These are phyloP conservation scores for Sander lucioperca DNA, from an alignment of 2,113 vertebrate species.

Conservation along the genomic window DNA sequence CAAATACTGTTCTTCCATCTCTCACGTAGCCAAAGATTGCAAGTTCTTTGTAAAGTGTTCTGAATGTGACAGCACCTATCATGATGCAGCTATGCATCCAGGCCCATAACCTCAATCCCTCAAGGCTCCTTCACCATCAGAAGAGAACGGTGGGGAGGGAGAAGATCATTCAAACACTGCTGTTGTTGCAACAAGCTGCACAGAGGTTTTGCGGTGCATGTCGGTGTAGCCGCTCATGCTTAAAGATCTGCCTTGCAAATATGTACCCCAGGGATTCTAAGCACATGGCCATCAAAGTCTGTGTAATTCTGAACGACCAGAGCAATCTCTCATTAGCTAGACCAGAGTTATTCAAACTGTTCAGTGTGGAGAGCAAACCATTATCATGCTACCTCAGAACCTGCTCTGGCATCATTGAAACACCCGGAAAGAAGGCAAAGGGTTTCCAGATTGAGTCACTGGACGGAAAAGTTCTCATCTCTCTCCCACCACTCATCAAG, in stretches of 20 bases:
- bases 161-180: neutral
- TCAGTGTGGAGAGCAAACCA: neutral
- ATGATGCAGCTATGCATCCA: neutral
- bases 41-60: constrained; percentile 39
- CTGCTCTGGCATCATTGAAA: neutral
- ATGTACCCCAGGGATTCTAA: neutral
- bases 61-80: constrained; percentile 4
- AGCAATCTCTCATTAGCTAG: constrained; percentile 12
- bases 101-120: neutral
- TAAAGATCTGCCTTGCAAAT: constrained; percentile 5
- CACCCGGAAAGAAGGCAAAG: neutral
- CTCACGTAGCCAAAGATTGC: constrained; percentile 29
- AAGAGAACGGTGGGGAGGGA: constrained; percentile 28
- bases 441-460: constrained; percentile 10
- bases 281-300: neutral
- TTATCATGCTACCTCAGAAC: neutral
- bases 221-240: neutral
- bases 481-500: constrained; percentile 15
- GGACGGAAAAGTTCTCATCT: neutral
- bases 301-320: constrained; percentile 13
- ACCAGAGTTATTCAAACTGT: neutral
- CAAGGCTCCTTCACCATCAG: neutral
- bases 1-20: constrained; percentile 12
- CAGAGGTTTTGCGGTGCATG: constrained; percentile 4
- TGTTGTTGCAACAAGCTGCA: constrained; percentile 12